Evolutionary conservation across 2,888 invertebrate genomes (phyloP).

Genomic region (Bibio marci): DNA sequence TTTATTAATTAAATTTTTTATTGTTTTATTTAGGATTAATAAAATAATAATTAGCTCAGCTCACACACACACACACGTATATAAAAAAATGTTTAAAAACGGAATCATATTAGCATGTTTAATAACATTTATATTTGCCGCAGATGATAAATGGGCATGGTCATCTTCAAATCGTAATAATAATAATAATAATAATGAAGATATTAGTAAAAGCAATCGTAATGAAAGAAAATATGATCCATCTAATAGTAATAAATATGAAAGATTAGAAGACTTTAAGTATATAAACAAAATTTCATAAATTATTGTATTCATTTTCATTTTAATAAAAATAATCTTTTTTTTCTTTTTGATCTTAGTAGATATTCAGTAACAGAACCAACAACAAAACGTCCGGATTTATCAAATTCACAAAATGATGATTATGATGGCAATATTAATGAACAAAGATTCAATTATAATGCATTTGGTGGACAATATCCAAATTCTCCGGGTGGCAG

Average conservation of each 20-base stretch:
- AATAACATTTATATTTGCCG: slow-evolving; percentile 12
- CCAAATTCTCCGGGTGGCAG: neutral
- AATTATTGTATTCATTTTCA: too few relatives aligned
- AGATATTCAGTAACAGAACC: too few relatives aligned
- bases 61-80: too few relatives aligned
- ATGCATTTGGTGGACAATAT: neutral
- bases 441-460: too few relatives aligned
- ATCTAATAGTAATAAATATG: slow-evolving; percentile 2
- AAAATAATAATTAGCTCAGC: too few relatives aligned
- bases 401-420: slow-evolving; percentile 7
- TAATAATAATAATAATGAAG: neutral
- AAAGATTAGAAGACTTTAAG: slow-evolving; percentile 5
- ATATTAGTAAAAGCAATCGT: neutral
- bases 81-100: too few relatives aligned
- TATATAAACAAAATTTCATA: slow-evolving; percentile 1
- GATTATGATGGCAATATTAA: slow-evolving; percentile 3
- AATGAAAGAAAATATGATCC: slow-evolving; percentile 4
- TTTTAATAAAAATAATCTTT: too few relatives aligned
- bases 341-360: too few relatives aligned
- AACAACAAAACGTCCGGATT: slow-evolving; percentile 7
- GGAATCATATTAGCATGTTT: neutral
- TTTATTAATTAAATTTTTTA: too few relatives aligned
- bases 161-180: slow-evolving; percentile 8
- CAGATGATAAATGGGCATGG: slow-evolving; percentile 23
- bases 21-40: too few relatives aligned